Conservation (phyloP, 2,888 invertebrate species). For the Hoplodrina blanda region DNA sequence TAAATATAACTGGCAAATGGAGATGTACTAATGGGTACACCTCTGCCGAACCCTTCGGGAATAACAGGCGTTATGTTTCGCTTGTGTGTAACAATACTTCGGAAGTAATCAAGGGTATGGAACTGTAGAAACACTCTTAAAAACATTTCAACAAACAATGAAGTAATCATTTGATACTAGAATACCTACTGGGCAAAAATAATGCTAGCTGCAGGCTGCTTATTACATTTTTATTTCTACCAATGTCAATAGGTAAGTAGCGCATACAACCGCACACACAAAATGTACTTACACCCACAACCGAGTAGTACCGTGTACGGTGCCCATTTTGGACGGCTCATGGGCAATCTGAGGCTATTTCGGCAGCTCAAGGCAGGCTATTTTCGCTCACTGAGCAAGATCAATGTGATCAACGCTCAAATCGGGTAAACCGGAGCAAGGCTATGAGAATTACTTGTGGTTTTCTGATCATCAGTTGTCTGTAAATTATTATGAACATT, state of each 20-base stretch:
- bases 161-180: no score
- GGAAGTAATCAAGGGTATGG: no score
- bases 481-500: slow-evolving; percentile 30
- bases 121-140: no score
- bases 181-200: not conserved
- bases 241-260: slow-evolving; percentile 12
- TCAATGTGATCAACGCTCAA: slow-evolving; percentile 48
- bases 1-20: no score
- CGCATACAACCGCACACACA: not conserved
- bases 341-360: slow-evolving; percentile 48
- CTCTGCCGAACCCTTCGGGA: no score
- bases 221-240: slow-evolving; percentile 1
- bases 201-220: not conserved
- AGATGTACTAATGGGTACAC: no score
- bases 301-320: not conserved
- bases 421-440: slow-evolving; percentile 60
- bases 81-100: no score
- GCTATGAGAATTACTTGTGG: slow-evolving; percentile 55
- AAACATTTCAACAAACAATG: no score
- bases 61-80: no score
- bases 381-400: slow-evolving; percentile 49
- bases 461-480: slow-evolving; percentile 47
- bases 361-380: slow-evolving; percentile 48
- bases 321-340: slow-evolving; percentile 30
- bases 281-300: slow-evolving; percentile 19